These are phyloP conservation scores for Cybosia mesomella DNA, from an alignment of 2,888 invertebrate genomes.

Conservation along the genomic window DNA sequence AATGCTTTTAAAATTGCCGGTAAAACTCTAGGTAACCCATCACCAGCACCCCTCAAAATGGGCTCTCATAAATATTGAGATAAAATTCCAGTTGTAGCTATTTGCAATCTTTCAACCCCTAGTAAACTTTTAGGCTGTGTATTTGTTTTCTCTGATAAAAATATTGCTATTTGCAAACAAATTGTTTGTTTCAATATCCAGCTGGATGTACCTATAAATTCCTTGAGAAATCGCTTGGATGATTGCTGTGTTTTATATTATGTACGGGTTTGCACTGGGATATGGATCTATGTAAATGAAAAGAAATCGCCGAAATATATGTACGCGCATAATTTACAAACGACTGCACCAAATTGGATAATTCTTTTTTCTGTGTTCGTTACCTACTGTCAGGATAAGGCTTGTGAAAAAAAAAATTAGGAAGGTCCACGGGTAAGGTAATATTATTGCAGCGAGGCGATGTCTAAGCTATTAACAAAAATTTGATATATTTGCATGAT, in stretches of 20 bases:
- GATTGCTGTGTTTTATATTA: constrained; percentile 20
- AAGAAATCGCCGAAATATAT: too few species aligned
- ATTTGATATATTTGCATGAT: not conserved
- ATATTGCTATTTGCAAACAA: constrained; percentile 46
- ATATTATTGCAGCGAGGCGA: too few species aligned
- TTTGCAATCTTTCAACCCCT: constrained; percentile 50
- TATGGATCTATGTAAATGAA: too few species aligned
- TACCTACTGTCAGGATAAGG: too few species aligned
- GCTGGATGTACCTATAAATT: constrained; percentile 31
- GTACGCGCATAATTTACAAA: too few species aligned
- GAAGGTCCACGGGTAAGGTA: too few species aligned
- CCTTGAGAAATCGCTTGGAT: constrained; percentile 26
- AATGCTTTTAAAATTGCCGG: constrained; percentile 21
- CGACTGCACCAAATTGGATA: too few species aligned
- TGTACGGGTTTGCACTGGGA: not conserved
- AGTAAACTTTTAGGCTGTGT: constrained; percentile 51
- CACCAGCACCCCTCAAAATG: constrained; percentile 42
- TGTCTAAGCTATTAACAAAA: too few species aligned
- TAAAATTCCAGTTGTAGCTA: constrained; percentile 53
- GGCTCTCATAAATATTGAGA: constrained; percentile 67
- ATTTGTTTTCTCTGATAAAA: constrained; percentile 48
- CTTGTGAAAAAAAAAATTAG: too few species aligned
- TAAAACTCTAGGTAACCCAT: constrained; percentile 43
- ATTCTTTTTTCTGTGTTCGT: too few species aligned
- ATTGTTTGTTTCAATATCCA: constrained; percentile 34